phyloP scores from a whole-genome alignment of 2,113 vertebrate genomes.

The Nannospalax galili region DNA sequence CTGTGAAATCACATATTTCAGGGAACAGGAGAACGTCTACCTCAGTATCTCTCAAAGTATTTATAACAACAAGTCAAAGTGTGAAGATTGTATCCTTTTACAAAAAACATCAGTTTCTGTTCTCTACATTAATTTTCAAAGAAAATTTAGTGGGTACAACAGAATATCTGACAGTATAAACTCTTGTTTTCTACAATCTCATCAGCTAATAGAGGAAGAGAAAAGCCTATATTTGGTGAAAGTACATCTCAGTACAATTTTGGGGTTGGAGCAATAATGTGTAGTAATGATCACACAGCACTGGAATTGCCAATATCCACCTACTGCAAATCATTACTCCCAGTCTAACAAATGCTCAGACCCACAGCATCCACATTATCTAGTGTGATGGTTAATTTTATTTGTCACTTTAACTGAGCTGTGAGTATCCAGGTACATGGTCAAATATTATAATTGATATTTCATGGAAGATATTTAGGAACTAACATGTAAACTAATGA shows the following conservation, averaged over 20 bases:
- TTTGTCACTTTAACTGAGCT: neutral
- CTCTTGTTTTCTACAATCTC: neutral
- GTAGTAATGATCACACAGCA: neutral
- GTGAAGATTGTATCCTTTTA: neutral
- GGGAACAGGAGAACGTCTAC: neutral
- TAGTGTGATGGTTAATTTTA: neutral
- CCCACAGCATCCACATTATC: neutral
- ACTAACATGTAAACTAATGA: neutral
- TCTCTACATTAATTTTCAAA: neutral
- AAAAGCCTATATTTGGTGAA: neutral
- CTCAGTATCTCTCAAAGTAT: neutral
- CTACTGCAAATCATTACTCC: neutral
- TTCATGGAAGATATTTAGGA: neutral
- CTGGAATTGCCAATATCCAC: neutral
- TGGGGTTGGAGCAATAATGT: neutral
- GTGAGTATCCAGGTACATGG: neutral
- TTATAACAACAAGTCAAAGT: neutral
- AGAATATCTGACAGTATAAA: neutral
- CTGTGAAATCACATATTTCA: neutral
- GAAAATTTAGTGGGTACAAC: slow-evolving; percentile 21
- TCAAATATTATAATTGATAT: neutral
- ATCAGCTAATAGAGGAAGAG: neutral
- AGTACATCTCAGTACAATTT: neutral
- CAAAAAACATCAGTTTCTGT: slow-evolving; percentile 5
- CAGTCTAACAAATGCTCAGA: neutral